phyloP scores from a whole-genome alignment of 2,797 vertebrate species.

The Catostomus latipinnis region DNA sequence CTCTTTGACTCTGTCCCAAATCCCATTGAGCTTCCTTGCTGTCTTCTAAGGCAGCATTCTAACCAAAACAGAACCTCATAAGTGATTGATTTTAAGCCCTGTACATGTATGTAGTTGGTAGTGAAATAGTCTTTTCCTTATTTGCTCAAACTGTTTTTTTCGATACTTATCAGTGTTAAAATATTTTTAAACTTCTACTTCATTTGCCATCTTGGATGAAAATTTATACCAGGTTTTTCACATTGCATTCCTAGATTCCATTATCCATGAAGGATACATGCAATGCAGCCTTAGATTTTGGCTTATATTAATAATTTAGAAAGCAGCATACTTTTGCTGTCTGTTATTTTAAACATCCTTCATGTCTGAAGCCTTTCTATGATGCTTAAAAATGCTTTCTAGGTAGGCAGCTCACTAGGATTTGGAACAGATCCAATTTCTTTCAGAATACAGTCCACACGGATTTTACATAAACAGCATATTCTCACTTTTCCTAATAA shows the following conservation, averaged over 20 bases:
- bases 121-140: too few species aligned
- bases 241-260: too few species aligned
- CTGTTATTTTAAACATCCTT: too few species aligned
- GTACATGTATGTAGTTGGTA: background rate
- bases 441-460: background rate
- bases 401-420: background rate
- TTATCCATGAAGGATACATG: too few species aligned
- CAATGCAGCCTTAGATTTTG: too few species aligned
- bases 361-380: constrained; percentile 52
- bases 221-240: too few species aligned
- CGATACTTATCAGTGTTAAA: too few species aligned
- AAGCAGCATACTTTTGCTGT: too few species aligned
- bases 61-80: background rate
- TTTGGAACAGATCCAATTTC: constrained; percentile 25
- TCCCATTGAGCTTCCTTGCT: background rate
- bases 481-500: background rate
- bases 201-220: too few species aligned
- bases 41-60: background rate
- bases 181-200: too few species aligned
- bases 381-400: background rate
- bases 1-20: constrained; percentile 20
- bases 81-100: constrained; percentile 1
- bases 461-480: background rate
- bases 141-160: background rate
- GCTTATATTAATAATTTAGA: too few species aligned